phyloP scores from a whole-genome alignment of 2,888 invertebrate genomes.

The Xanthorhoe designata region DNA sequence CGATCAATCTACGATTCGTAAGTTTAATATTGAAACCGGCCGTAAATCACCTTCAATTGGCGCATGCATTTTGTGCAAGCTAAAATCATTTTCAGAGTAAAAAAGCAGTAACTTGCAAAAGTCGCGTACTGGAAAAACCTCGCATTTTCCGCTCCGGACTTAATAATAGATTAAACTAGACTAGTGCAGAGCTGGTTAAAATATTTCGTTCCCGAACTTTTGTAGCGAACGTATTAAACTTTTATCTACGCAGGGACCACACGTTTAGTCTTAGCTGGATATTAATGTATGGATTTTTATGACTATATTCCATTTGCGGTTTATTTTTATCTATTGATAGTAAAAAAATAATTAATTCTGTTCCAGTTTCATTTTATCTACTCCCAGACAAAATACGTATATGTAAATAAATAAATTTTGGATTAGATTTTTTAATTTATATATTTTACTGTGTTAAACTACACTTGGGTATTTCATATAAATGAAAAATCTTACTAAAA shows the following conservation, averaged over 20 bases:
- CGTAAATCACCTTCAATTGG: not conserved
- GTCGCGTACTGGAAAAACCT: slow-evolving; percentile 22
- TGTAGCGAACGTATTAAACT: slow-evolving; percentile 36
- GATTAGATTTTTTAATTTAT: too few relatives aligned
- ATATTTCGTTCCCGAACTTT: slow-evolving; percentile 50
- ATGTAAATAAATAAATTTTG: too few relatives aligned
- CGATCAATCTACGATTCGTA: too few relatives aligned
- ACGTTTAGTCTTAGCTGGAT: slow-evolving; percentile 50
- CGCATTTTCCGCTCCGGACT: slow-evolving; percentile 44
- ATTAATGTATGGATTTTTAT: not conserved
- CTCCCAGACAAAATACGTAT: too few relatives aligned
- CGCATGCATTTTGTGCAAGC: not conserved
- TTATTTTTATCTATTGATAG: too few relatives aligned
- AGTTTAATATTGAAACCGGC: too few relatives aligned
- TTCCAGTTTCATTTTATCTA: too few relatives aligned
- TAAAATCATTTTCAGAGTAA: not conserved
- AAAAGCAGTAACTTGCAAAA: not conserved
- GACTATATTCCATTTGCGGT: too few relatives aligned
- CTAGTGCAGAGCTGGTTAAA: slow-evolving; percentile 53
- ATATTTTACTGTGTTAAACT: too few relatives aligned
- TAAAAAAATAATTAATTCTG: too few relatives aligned
- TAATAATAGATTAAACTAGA: slow-evolving; percentile 58
- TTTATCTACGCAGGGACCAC: slow-evolving; percentile 45
- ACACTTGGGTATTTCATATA: too few relatives aligned
- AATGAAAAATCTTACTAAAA: too few relatives aligned